Percentiles rank a stretch among this genome's conserved stretches.
Evolutionary conservation across 2,888 invertebrate genomes (phyloP).

Genomic region (Antitype chi): DNA sequence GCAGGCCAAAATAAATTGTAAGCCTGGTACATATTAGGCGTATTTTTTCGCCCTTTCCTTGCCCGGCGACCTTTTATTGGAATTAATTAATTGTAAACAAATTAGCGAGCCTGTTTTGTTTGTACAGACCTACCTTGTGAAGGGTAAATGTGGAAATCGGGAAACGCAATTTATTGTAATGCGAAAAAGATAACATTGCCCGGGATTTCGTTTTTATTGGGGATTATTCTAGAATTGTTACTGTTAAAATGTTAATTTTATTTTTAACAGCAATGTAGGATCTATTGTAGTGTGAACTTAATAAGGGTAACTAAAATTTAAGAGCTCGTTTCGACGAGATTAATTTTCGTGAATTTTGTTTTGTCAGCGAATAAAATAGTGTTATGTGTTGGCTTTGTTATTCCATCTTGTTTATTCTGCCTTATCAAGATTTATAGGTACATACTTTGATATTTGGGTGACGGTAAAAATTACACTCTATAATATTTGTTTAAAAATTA

Average conservation of each 20-base stretch:
- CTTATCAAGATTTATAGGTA: background rate
- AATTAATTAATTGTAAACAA: slow-evolving; percentile 80
- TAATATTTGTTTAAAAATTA: no score
- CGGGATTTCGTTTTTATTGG: slow-evolving; percentile 60
- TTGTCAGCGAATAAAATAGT: background rate
- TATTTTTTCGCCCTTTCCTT: slow-evolving; percentile 66
- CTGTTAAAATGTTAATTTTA: slow-evolving; percentile 36
- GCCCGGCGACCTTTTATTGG: slow-evolving; percentile 66
- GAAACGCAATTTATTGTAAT: slow-evolving; percentile 61
- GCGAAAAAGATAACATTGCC: slow-evolving; percentile 65
- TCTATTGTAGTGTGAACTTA: slow-evolving; percentile 20
- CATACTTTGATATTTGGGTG: background rate
- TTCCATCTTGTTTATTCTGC: background rate
- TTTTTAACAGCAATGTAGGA: slow-evolving; percentile 25
- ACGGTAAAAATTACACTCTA: background rate
- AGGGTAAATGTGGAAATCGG: slow-evolving; percentile 49
- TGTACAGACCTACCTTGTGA: slow-evolving; percentile 45
- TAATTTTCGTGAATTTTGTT: slow-evolving; percentile 30
- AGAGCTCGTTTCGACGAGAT: background rate
- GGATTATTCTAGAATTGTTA: slow-evolving; percentile 31
- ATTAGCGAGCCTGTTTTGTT: slow-evolving; percentile 72
- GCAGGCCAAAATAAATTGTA: slow-evolving; percentile 75
- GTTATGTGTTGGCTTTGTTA: slow-evolving; percentile 1
- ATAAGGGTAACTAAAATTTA: slow-evolving; percentile 19
- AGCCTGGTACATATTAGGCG: slow-evolving; percentile 71